These are phyloP conservation scores for Kryptolebias marmoratus DNA, from an alignment of 2,113 vertebrate genomes.

Conservation along the genomic window DNA sequence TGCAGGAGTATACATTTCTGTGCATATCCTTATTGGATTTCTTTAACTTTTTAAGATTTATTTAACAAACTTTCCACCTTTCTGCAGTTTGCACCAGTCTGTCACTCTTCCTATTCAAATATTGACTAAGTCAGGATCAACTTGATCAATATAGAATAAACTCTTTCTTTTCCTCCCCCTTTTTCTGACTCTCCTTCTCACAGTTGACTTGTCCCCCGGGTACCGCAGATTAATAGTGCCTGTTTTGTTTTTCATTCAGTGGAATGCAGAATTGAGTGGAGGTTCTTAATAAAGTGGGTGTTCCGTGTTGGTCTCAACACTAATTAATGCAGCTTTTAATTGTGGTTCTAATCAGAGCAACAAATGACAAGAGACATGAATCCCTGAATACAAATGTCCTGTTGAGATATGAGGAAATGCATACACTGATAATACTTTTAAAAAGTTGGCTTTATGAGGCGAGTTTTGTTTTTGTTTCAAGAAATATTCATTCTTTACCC, in stretches of 20 bases:
- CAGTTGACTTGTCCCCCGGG: slow-evolving; percentile 82
- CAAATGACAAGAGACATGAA: slow-evolving; percentile 85
- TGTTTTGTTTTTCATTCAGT: slow-evolving; percentile 75
- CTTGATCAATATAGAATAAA: slow-evolving; percentile 54
- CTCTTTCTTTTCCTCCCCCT: slow-evolving; percentile 7
- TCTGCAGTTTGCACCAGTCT: slow-evolving; percentile 34
- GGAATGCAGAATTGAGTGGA: slow-evolving; percentile 69
- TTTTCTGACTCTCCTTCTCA: slow-evolving; percentile 65
- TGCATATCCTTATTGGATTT: slow-evolving; percentile 8
- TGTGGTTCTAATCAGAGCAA: slow-evolving; percentile 90
- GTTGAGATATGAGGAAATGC: slow-evolving; percentile 65
- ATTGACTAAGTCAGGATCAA: slow-evolving; percentile 49
- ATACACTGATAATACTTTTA: slow-evolving; percentile 2
- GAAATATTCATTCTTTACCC: slow-evolving; percentile 6
- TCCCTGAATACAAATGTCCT: slow-evolving; percentile 32
- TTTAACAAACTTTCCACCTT: slow-evolving; percentile 19
- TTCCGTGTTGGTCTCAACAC: slow-evolving; percentile 86
- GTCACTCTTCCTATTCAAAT: slow-evolving; percentile 55
- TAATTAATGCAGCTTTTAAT: slow-evolving; percentile 98
- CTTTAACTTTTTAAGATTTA: slow-evolving; percentile 9
- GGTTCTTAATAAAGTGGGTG: slow-evolving; percentile 86
- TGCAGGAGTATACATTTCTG: not conserved
- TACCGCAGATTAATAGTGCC: slow-evolving; percentile 85
- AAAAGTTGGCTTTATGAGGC: slow-evolving; percentile 20
- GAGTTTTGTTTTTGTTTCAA: slow-evolving; percentile 31